These are phyloP conservation scores for Bursaphelenchus mucronatus DNA, from an alignment of 1,140 invertebrate species.

Conservation along the genomic window DNA sequence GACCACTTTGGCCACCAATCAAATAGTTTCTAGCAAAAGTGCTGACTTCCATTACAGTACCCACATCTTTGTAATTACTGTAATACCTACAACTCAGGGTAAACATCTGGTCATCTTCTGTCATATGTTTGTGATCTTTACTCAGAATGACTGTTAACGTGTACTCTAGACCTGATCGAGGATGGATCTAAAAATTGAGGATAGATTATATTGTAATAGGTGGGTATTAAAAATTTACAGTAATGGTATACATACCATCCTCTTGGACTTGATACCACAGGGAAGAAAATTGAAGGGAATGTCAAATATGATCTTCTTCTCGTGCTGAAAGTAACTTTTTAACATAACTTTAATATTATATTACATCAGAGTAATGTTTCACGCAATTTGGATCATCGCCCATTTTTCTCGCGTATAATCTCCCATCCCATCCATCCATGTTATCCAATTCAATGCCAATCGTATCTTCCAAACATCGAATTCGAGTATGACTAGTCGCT, in stretches of 20 bases:
- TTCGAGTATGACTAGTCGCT: not conserved
- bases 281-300: constrained; percentile 25
- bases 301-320: constrained; percentile 22
- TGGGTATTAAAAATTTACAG: not conserved
- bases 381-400: constrained; percentile 29
- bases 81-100: constrained; percentile 16
- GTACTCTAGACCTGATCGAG: constrained; percentile 21
- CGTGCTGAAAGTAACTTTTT: constrained; percentile 19
- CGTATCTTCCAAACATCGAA: constrained; percentile 24
- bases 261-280: constrained; percentile 28
- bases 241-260: constrained; percentile 20
- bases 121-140: constrained; percentile 25
- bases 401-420: constrained; percentile 29
- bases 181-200: constrained; percentile 18
- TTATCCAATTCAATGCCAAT: constrained; percentile 33
- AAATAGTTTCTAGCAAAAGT: constrained; percentile 27
- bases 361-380: constrained; percentile 26
- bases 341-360: constrained; percentile 7
- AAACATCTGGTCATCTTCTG: constrained; percentile 34
- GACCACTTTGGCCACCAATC: constrained; percentile 23
- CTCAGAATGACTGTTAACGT: constrained; percentile 21
- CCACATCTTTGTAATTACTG: not conserved
- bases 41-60: constrained; percentile 18
- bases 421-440: not conserved
- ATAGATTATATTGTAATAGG: not conserved